Evolutionary conservation across 2,888 invertebrate species (phyloP), one percentile per base, ranked within the genome.

Genomic region (Melanchra persicariae): DNA sequence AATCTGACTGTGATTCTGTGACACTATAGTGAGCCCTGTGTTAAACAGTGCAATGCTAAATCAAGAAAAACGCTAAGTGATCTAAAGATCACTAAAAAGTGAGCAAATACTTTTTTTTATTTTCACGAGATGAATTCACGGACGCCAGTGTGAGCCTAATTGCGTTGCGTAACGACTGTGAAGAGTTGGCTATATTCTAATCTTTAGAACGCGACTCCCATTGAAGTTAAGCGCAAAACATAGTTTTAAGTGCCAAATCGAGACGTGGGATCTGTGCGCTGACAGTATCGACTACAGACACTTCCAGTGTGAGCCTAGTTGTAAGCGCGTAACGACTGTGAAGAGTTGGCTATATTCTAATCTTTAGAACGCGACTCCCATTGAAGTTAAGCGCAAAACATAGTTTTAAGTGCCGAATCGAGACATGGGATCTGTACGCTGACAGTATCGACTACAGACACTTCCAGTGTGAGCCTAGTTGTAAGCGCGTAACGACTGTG

Each of bases 341-440:
- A 10, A 4, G 22, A 37, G 52, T 54, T 2, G 0, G 37, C 52
- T 60, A 54, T 63, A 71, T 63, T 74, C 70, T 70, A 60, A 60
- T 72, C 0, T 70, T 73, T 73, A 73, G 67, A 66, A 67, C 67
- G 67, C 67, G 10, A 15, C 51, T 52, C 24, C 2, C 17, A 24
- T 2, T 47, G 19, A n/a, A 61, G 45, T 45, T 45, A 8, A 4
- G 45, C 8, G 45, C 19, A 19, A 19, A 45, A 45, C 17, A 7
- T 45, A 45, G 19, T 45, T 19, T 1, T 19, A 19, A 40, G 40
- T 40, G 40, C n/a, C n/a, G n/a, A n/a, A n/a, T n/a, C n/a, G n/a
- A n/a, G n/a, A n/a, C n/a, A n/a, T n/a, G n/a, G n/a, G n/a, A n/a
- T n/a, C n/a, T n/a, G n/a, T n/a, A n/a, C n/a, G n/a, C n/a, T n/a